Percentiles rank a stretch among this genome's conserved stretches.
Conservation (phyloP, 2,113 vertebrate genomes). For the Rallus limicola region DNA sequence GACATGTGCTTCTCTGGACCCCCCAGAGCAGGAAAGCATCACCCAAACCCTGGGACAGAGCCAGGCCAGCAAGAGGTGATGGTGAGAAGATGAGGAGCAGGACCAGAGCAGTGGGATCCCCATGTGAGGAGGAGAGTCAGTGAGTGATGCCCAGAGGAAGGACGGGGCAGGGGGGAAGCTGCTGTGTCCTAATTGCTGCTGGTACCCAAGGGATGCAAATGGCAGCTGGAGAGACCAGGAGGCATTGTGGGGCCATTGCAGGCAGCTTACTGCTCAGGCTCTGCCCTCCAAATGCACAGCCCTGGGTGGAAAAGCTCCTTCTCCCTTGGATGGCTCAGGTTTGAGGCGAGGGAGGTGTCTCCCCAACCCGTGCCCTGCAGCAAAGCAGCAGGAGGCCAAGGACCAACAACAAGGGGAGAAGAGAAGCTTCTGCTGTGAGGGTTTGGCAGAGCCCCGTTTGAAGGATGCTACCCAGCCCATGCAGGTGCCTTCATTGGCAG, state of each 20-base stretch:
- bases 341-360: neutral
- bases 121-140: neutral
- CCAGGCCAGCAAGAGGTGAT: neutral
- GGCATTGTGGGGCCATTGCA: neutral
- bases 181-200: rapidly evolving
- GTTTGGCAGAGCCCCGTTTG: neutral
- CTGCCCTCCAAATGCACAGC: rapidly evolving
- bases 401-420: rapidly evolving
- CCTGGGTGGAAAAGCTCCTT: neutral
- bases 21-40: neutral
- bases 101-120: neutral
- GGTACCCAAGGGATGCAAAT: neutral
- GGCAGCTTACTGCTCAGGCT: rapidly evolving
- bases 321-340: neutral
- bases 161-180: neutral
- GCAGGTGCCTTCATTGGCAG: neutral
- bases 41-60: neutral
- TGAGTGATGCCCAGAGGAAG: neutral
- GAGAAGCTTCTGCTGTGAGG: neutral
- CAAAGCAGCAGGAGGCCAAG: neutral
- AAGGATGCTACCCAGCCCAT: neutral
- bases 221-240: neutral
- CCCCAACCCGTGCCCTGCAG: neutral
- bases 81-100: neutral
- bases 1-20: rapidly evolving